Conservation (phyloP, 2,888 invertebrate genomes). For the Drosophila rellima region DNA sequence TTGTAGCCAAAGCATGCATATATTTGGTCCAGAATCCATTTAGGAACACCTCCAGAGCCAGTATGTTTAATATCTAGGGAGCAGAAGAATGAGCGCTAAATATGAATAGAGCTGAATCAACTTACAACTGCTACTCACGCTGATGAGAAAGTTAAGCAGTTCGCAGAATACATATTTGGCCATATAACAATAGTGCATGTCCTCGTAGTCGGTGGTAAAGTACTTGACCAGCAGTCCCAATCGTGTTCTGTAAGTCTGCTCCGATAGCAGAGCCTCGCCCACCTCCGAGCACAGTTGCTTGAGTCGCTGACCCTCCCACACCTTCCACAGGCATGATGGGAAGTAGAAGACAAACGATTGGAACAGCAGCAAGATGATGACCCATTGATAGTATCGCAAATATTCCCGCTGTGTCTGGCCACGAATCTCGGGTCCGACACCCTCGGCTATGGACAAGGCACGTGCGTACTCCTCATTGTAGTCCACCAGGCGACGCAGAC, state of each 20-base stretch:
- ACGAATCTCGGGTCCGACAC: constrained; percentile 70
- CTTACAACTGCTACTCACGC: constrained; percentile 86
- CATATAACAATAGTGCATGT: constrained; percentile 87
- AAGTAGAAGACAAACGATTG: constrained; percentile 83
- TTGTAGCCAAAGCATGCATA: constrained; percentile 75
- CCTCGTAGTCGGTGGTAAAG: constrained; percentile 81
- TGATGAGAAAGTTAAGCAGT: constrained; percentile 90
- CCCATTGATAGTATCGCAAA: constrained; percentile 85
- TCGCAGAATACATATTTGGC: constrained; percentile 90
- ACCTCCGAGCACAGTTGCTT: constrained; percentile 84
- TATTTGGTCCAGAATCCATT: constrained; percentile 84
- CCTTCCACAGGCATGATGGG: constrained; percentile 85
- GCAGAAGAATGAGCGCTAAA: not conserved
- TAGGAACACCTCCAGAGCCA: constrained; percentile 81
- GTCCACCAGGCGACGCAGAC: constrained; percentile 33
- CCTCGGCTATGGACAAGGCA: constrained; percentile 70
- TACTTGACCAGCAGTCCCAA: constrained; percentile 79
- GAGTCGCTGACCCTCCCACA: constrained; percentile 86
- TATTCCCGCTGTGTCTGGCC: constrained; percentile 78
- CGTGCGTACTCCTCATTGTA: constrained; percentile 64
- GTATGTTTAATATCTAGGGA: constrained; percentile 78
- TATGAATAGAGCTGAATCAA: not conserved
- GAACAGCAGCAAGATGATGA: constrained; percentile 82
- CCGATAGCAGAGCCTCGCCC: constrained; percentile 77
- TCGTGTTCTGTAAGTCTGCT: constrained; percentile 77